These are phyloP conservation scores for Drosophila suboccidentalis DNA, from an alignment of 2,888 invertebrate species.

Conservation along the genomic window DNA sequence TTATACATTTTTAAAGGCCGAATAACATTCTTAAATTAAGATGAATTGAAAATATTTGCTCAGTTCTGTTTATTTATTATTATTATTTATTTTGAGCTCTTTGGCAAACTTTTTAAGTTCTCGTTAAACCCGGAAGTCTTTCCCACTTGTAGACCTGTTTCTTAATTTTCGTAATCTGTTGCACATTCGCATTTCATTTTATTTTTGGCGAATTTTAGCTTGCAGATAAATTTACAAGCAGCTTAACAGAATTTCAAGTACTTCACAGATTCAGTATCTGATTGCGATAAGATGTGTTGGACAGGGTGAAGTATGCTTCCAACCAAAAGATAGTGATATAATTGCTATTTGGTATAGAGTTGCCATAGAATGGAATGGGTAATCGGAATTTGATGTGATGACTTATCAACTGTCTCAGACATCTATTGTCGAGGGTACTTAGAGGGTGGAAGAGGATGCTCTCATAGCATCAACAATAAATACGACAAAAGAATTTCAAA, in stretches of 20 bases:
- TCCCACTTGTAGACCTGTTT: not conserved
- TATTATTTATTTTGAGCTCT: constrained; percentile 1
- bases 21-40: constrained; percentile 1
- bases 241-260: constrained; percentile 36
- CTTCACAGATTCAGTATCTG: constrained; percentile 31
- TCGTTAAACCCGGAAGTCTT: constrained; percentile 23
- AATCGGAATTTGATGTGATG: constrained; percentile 31
- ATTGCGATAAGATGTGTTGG: constrained; percentile 56
- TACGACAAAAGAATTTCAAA: constrained; percentile 68
- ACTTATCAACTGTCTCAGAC: constrained; percentile 56
- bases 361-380: constrained; percentile 24
- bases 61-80: constrained; percentile 8
- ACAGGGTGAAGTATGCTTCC: constrained; percentile 3
- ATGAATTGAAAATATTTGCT: not conserved
- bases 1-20: not conserved
- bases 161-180: constrained; percentile 13
- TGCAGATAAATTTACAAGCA: constrained; percentile 46
- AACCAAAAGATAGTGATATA: constrained; percentile 34
- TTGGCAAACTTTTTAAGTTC: constrained; percentile 9
- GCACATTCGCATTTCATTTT: constrained; percentile 11
- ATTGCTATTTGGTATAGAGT: constrained; percentile 27
- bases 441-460: constrained; percentile 9
- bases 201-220: constrained; percentile 3
- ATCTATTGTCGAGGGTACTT: constrained; percentile 5
- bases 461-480: constrained; percentile 51